Conservation (phyloP, 2,797 vertebrate genomes). For the Dipus sagitta region DNA sequence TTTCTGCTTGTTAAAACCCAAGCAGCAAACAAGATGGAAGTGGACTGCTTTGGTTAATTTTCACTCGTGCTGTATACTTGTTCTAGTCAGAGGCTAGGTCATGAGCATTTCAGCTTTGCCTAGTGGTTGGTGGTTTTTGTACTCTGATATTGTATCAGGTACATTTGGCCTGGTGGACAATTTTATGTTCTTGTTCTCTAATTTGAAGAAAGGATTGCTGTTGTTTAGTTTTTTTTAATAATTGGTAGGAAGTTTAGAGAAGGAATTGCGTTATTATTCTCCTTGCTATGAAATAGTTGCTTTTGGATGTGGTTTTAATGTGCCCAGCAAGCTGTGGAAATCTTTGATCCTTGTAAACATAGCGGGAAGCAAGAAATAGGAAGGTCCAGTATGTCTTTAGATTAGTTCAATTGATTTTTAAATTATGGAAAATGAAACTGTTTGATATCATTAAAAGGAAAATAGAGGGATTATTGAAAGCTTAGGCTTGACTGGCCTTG, state of each 20-base stretch:
- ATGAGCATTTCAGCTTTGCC: neutral
- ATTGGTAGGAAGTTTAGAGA: constrained; percentile 51
- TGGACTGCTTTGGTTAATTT: constrained; percentile 56
- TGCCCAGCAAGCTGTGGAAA: neutral
- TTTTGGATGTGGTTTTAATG: constrained; percentile 55
- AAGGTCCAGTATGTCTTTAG: neutral
- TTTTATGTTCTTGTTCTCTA: constrained; percentile 54
- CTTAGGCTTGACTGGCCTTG: neutral
- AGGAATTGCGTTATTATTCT: constrained; percentile 40
- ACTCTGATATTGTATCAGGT: neutral
- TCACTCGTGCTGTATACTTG: neutral
- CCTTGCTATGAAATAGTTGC: constrained; percentile 34
- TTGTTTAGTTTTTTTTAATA: neutral
- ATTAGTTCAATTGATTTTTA: constrained; percentile 62
- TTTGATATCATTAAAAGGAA: constrained; percentile 19
- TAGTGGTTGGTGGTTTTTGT: neutral
- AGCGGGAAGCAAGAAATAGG: neutral
- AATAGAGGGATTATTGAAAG: neutral
- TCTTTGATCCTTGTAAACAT: constrained; percentile 13
- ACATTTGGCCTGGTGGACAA: constrained; percentile 15
- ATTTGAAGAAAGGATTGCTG: constrained; percentile 28
- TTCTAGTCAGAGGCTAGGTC: constrained; percentile 33
- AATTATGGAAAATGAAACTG: constrained; percentile 34
- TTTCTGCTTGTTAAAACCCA: constrained; percentile 72
- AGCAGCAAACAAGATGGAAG: constrained; percentile 6